Percentiles rank a stretch among this genome's conserved stretches.
These are phyloP conservation scores for Enteromius thamalakanensis DNA, from an alignment of 2,797 vertebrate species.

Conservation along the genomic window DNA sequence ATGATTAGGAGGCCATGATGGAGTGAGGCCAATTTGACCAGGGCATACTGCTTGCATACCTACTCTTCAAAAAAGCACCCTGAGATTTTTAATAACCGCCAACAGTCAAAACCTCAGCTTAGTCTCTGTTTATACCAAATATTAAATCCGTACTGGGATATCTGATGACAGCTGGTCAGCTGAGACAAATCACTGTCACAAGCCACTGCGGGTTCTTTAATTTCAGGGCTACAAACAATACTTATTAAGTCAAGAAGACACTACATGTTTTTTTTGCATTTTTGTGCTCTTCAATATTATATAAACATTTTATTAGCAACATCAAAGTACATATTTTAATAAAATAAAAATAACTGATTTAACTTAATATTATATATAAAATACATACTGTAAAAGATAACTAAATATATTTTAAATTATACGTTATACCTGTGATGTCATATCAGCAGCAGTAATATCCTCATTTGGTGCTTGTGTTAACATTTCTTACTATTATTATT, in stretches of 20 bases:
- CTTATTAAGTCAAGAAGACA: neutral
- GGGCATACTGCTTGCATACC: neutral
- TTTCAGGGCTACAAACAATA: neutral
- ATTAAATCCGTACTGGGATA: slow-evolving; percentile 1
- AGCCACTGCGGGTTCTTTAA: neutral
- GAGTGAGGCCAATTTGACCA: neutral
- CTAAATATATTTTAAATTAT: neutral
- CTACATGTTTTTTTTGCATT: neutral
- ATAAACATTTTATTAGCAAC: neutral
- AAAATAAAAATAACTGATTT: neutral
- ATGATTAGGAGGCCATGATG: neutral
- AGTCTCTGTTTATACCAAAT: neutral
- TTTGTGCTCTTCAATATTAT: too few species aligned
- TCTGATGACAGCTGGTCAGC: neutral
- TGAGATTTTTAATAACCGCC: neutral
- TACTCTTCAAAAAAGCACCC: slow-evolving; percentile 10
- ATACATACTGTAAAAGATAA: neutral
- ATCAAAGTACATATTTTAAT: neutral
- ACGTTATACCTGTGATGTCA: neutral
- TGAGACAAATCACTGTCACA: neutral
- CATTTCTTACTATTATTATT: too few species aligned
- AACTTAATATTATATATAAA: neutral
- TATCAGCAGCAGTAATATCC: too few species aligned
- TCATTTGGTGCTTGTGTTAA: too few species aligned
- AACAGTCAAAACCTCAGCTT: neutral